Evolutionary conservation across 2,113 vertebrate genomes (phyloP), one percentile per base, ranked within the genome.

Genomic region (Petrocephalus microphthalmus): DNA sequence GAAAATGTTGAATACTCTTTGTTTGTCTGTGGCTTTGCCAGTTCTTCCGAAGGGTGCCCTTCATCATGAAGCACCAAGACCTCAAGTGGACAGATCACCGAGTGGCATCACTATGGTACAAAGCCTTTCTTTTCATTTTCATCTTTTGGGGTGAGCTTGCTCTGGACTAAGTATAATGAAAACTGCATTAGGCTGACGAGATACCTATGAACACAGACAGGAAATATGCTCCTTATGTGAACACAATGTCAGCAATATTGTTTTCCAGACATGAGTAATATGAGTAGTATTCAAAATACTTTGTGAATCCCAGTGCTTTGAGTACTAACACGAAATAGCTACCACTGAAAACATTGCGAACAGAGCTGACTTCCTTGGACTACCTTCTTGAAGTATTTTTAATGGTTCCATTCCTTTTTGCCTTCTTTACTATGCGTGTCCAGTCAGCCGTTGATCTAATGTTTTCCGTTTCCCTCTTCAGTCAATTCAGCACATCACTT

Each of bases 11-110:
- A 71, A 8, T 86, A 91, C 89, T 67, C 90, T 91, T 90, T 89
- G 42, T 82, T 89, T 56, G 33, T 45, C 13, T 81, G 87, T 91
- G 53, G 82, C 88, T 22, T 88, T 49, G 60, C 88, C 88, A 94
- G 92, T 89, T 87, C 94, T 92, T 88, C 92, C 93, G 90, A 88
- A 90, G 2, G 45, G 91, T 15, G 54, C 90, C 56, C 90, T 93
- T 42, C 94, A 93, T 89, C 91, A 93, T 53, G 93, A 92, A 74
- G 93, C 92, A 4, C 90, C 92, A 86, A 92, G 90, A 47, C 92
- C 92, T 81, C 92, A 92, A 53, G 90, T 89, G 87, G 94, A 94
- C 81, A 89, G 90, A 52, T 89, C 89, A 20, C 93, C 89, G 1
- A 89, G 86, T 42, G 92, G 85, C 25, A 86, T 90, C 67, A 91